Evolutionary conservation across 1,140 invertebrate species (phyloP), one percentile per base, ranked within the genome.

Genomic region (Muscidifurax raptorellus): DNA sequence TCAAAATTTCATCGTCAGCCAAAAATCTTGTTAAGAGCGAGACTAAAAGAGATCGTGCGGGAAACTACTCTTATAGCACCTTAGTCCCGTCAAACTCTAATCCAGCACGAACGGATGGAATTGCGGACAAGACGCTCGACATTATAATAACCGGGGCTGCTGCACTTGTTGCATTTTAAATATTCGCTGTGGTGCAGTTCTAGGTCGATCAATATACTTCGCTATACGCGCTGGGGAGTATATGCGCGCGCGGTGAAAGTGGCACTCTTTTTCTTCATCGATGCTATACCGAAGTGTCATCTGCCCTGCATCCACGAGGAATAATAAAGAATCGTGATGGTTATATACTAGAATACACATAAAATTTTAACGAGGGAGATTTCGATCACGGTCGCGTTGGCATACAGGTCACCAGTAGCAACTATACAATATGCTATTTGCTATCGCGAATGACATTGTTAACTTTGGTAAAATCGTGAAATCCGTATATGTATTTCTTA

Each of bases 101-200:
- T 59, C 52, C 18, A 59, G 52, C 52, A 59, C 52, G 52, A n/a
- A 59, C 52, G 52, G 52, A 59, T 59, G 52, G 52, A 22, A 59
- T 59, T 22, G 18, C 52, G 52, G 52, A 59, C 52, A 59, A 59
- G 52, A 59, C 52, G 52, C 52, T 59, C 52, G 22, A 22, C 52
- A 22, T 22, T 28, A 69, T 69, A 69, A 69, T 69, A 69, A 69
- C 66, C 66, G 15, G 32, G 13, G 64, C 52, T 76, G 30, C 52
- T 76, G 47, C 81, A 76, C 82, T 83, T 77, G 74, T 77, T 83
- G 74, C 82, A 69, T 83, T 83, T 83, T 47, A 71, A 82, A 47
- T 5, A 44, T 22, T 66, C 59, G 18, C 1, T n/a, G 30, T 0
- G 13, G 59, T 22, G 18, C 52, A 25, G 52, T 40, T 64, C 59